Percentiles rank a stretch among this genome's conserved stretches.
phyloP scores from a whole-genome alignment of 1,140 invertebrate genomes.

The Trachymyrmex septentrionalis region DNA sequence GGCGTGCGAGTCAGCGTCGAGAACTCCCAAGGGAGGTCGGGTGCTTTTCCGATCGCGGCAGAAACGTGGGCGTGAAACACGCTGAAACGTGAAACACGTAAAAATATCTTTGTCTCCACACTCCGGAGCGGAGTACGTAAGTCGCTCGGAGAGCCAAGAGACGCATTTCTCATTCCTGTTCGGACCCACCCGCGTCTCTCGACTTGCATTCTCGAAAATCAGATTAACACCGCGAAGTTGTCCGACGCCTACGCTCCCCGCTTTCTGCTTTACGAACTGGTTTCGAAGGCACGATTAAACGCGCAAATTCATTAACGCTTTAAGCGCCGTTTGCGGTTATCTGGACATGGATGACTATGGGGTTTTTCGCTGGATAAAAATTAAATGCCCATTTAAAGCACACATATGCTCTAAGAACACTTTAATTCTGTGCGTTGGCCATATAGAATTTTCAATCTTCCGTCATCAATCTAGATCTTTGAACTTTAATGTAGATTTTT shows the following conservation, averaged over 20 bases:
- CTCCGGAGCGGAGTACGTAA: not conserved
- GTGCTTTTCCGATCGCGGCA: conserved; percentile 22
- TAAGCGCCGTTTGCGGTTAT: conserved; percentile 2
- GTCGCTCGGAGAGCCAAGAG: conserved; percentile 1
- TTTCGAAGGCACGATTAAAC: conserved; percentile 39
- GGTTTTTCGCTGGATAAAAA: not conserved
- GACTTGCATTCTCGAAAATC: conserved; percentile 52
- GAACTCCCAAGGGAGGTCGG: not conserved
- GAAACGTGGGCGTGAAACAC: conserved; percentile 47
- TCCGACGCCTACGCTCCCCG: conserved; percentile 21
- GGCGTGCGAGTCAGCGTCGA: not conserved
- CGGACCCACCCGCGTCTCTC: conserved; percentile 17
- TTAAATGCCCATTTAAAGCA: not conserved
- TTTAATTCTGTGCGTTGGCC: not conserved
- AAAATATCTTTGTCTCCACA: conserved; percentile 38
- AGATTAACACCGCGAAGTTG: conserved; percentile 52
- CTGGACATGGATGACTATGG: not conserved
- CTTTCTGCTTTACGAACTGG: conserved; percentile 6
- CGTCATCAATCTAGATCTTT: too few species aligned
- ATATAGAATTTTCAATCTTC: too few species aligned
- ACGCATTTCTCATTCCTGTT: conserved; percentile 46
- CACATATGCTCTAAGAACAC: not conserved
- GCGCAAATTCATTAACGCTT: conserved; percentile 43
- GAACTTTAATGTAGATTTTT: too few species aligned
- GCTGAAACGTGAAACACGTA: not conserved